Base-by-base conservation (phyloP, 2,888 invertebrate genomes). In the Pristionchus japonicus region DNA sequence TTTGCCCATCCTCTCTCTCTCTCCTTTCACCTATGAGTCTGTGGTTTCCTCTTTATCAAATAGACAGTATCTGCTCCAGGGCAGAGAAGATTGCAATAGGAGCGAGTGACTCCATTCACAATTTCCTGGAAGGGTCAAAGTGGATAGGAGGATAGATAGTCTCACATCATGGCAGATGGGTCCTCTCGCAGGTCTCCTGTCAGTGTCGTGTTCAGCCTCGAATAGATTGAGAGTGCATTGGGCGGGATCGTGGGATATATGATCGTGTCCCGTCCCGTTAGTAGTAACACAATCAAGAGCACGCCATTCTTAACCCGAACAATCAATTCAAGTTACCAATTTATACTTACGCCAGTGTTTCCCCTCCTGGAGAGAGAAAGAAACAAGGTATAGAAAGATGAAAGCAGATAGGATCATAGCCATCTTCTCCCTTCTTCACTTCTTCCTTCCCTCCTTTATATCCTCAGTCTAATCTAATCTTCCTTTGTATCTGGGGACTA, bases 21-120 rank as follows among this genome's bases (percentile, higher is more conserved):
- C 27, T 13, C 17, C 31, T 3, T 4, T 13, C 64, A 86, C 86
- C 86, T 86, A 43, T 88, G 82, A 15, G 82, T 88, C 47, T 80
- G 64, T 13, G 82, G 88, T 20, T 88, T 88, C 34, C 88, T 57
- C 67, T 88, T 88, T 82, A 88, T 88, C 17, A 88, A 43, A 47
- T 93, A 93, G 37, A 92, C 93, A 23, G 93, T 93, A 82, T 92
- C 93, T 37, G 93, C 93, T 52, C 91, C 90, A 13, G 93, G 93
- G 64, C 93, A 93, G 49, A 93, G 89, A 47, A 93, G 85, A 64
- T 93, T 92, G 88, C 93, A 93, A 86, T 93, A 93, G 3, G 92
- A 91, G n/a, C 93, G 92, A 23, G 89, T 87, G 83, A 92, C 92
- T 31, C 93, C 93, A 89, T 93, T 92, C 15, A 92, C 90, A 27